phyloP scores from a whole-genome alignment of 2,113 vertebrate species.

The Macrotus californicus region DNA sequence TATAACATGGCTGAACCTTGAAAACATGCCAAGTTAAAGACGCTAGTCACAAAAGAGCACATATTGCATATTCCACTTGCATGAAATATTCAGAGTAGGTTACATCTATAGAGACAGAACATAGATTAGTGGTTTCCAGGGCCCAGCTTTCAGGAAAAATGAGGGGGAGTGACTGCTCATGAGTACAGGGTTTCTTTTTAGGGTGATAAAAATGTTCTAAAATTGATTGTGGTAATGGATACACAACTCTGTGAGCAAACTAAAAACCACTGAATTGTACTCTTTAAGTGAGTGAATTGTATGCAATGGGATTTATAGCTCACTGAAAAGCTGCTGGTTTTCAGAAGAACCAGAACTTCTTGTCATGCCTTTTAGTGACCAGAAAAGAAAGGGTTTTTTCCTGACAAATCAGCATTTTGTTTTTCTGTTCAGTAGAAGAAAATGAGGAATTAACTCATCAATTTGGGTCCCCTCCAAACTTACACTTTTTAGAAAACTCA shows the following conservation, averaged over 20 bases:
- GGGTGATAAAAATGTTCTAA: background rate
- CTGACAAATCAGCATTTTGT: background rate
- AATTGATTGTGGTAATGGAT: background rate
- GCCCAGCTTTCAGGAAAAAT: background rate
- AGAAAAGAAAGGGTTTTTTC: conserved; percentile 15
- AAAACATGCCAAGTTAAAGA: conserved; percentile 25
- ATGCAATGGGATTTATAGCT: background rate
- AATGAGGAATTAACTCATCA: background rate
- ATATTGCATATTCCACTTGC: background rate
- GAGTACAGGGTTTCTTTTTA: background rate
- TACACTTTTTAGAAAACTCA: background rate
- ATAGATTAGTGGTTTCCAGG: background rate
- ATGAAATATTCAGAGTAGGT: no score
- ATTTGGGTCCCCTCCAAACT: background rate
- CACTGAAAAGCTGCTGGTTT: background rate
- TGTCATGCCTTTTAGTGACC: background rate
- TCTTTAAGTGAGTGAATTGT: background rate
- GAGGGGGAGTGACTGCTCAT: background rate
- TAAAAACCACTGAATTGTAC: background rate
- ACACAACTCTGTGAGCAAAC: background rate
- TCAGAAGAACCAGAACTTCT: conserved; percentile 7
- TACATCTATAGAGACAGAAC: background rate
- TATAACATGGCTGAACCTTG: background rate
- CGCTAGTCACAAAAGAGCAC: background rate
- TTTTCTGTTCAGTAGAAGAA: conserved; percentile 25